Evolutionary conservation across 2,113 vertebrate species (phyloP).

Genomic region (Thunnus thynnus): DNA sequence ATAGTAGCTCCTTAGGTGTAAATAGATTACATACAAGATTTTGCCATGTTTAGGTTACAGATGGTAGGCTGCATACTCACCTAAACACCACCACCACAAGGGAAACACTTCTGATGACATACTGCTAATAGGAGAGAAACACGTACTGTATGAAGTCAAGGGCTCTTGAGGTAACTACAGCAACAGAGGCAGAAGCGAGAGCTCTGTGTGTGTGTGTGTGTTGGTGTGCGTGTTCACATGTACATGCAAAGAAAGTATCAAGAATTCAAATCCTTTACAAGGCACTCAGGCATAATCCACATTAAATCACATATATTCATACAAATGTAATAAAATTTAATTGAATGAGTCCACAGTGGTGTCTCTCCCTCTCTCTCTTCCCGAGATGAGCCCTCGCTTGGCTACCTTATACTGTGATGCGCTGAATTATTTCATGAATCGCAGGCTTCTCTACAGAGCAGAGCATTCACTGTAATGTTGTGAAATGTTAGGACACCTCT

Average conservation of each 20-base stretch:
- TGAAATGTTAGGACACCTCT: constrained; percentile 71
- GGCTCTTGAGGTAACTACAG: constrained; percentile 34
- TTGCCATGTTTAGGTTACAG: constrained; percentile 1
- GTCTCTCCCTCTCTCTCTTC: constrained; percentile 9
- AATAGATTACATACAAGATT: constrained; percentile 12
- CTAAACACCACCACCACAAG: not conserved
- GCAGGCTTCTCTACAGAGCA: constrained; percentile 46
- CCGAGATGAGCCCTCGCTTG: constrained; percentile 45
- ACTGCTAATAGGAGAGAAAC: constrained; percentile 12
- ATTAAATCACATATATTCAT: constrained; percentile 66
- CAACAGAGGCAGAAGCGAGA: constrained; percentile 29
- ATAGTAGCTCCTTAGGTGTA: not conserved
- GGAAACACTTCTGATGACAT: not conserved
- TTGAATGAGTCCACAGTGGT: constrained; percentile 51
- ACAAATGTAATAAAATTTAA: constrained; percentile 62
- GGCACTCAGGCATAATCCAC: constrained; percentile 56
- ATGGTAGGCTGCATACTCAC: not conserved
- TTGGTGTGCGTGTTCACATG: constrained; percentile 21
- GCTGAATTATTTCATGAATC: constrained; percentile 68
- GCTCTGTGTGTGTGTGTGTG: constrained; percentile 14
- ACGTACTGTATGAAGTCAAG: constrained; percentile 8
- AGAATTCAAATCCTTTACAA: constrained; percentile 55
- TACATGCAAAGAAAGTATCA: constrained; percentile 68
- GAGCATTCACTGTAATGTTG: constrained; percentile 47
- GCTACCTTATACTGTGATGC: constrained; percentile 52